Evolutionary conservation across 2,888 invertebrate genomes (phyloP), one percentile per base, ranked within the genome.

Genomic region (Myathropa florea): DNA sequence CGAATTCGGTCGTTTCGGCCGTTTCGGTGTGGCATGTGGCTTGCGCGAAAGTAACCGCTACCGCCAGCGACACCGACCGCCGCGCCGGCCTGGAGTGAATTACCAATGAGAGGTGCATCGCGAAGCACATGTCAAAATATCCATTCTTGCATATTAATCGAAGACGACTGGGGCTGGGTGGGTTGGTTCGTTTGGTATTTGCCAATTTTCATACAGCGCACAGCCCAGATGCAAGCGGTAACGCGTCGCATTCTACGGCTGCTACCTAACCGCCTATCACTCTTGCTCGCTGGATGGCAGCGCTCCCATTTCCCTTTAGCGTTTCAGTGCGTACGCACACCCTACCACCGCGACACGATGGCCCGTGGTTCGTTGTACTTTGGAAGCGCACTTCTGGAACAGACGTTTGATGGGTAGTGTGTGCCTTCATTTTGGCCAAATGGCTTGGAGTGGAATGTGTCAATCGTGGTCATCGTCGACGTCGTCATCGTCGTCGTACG

Each of bases 241-340:
- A 78, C 77, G 78, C 65, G 85, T 73, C 53, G 72, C 68, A 81
- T 82, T 61, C 26, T 68, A 68, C 68, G 36, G 28, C 30, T 61
- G 53, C 28, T 68, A 18, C 30, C 71, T 65, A 59, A 59, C 63
- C 68, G 73, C 68, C 68, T 63, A 59, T 76, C 26, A 36, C 55
- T 64, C 23, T 57, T 12, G 28, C 18, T 23, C 18, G 33, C 18
- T 30, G 78, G 72, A 23, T 36, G 70, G 77, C 77, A 86, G 73
- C 86, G 86, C 86, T 86, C 86, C 86, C 86, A 86, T 86, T 86
- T 86, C 86, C 82, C 86, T 86, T 86, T 72, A 82, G 73, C 68
- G 60, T 72, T 85, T 73, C 68, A 55, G 63, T 55, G 64, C 63
- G 61, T 73, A 61, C 76, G 55, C 80, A 76, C 60, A 18, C 64